phyloP scores from a whole-genome alignment of 23 tunicate genomes.

The Halocynthia aurantium region DNA sequence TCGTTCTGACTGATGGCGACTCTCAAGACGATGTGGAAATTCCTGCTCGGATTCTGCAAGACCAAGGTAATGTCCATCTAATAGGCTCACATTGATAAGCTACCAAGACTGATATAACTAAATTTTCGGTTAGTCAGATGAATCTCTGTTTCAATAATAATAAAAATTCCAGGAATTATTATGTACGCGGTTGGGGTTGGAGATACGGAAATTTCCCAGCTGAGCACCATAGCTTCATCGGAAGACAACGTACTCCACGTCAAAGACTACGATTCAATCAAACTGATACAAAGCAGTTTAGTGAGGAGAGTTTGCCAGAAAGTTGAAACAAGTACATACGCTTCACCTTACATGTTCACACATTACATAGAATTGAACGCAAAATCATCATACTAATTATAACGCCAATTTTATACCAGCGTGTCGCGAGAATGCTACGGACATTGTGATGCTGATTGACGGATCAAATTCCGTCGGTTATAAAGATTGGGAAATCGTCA shows the following conservation, averaged over 20 bases:
- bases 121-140: background rate
- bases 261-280: constrained; percentile 39
- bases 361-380: background rate
- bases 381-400: background rate
- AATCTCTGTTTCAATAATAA: background rate
- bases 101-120: too few relatives aligned
- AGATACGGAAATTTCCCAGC: constrained; percentile 24
- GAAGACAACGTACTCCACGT: constrained; percentile 63
- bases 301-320: constrained; percentile 57
- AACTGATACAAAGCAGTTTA: constrained; percentile 57
- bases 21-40: constrained; percentile 43
- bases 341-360: background rate
- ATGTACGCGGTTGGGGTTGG: constrained; percentile 91
- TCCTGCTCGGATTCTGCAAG: constrained; percentile 39
- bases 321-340: constrained; percentile 47
- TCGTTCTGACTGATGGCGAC: constrained; percentile 69
- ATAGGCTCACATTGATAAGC: background rate
- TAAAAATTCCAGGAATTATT: constrained; percentile 10
- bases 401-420: constrained; percentile 11
- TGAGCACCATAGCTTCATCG: constrained; percentile 39
- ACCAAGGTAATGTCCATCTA: constrained; percentile 18
- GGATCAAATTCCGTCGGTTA: constrained; percentile 72
- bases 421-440: constrained; percentile 67
- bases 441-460: constrained; percentile 62
- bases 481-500: constrained; percentile 49